Evolutionary conservation across 92 coral and sea anemone species (phyloP), one percentile per base, ranked within the genome.

Genomic region (Paragorgia papillata): DNA sequence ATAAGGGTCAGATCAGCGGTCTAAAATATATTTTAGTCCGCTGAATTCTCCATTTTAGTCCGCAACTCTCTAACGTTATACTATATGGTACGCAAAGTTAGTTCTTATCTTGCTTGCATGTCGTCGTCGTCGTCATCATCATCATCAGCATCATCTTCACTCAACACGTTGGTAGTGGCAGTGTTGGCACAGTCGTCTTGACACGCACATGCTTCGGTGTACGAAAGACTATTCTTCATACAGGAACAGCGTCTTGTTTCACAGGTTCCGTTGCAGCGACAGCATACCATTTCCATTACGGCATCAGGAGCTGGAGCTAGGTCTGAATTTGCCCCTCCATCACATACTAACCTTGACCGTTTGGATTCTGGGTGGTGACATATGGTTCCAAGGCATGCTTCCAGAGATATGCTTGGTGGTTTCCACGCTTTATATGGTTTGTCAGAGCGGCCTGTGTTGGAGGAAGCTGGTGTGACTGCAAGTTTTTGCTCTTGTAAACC

Each of bases 401-500:
- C 87, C 90, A 86, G 57, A 78, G 54, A 57, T 71, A 57, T 7
- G 82, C 81, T 40, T 87, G 87, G 69, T 76, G 76, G 73, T 82
- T 86, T 60, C 85, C 90, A 32, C 85, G 83, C 65, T 60, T 82
- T 37, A 87, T 53, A 41, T 87, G 90, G 31, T 83, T 34, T 44
- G 61, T 49, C 56, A 87, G 33, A 49, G 82, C 73, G 28, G 80
- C 78, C 35, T 62, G 59, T 69, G 87, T 76, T 31, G 87, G 85
- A 19, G 90, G 73, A 22, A 87, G 87, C 79, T 82, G 87, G 10
- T 77, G 87, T 48, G 89, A 81, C 85, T 85, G 89, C 56, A 80
- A 61, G 68, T 49, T 80, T 51, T 81, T 59, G 76, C 78, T 67
- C 51, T 75, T 71, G 75, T 84, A 86, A 46, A 86, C 82, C 32